Base-by-base conservation (phyloP, 2,113 vertebrate species). In the Pachypanchax playfairii region DNA sequence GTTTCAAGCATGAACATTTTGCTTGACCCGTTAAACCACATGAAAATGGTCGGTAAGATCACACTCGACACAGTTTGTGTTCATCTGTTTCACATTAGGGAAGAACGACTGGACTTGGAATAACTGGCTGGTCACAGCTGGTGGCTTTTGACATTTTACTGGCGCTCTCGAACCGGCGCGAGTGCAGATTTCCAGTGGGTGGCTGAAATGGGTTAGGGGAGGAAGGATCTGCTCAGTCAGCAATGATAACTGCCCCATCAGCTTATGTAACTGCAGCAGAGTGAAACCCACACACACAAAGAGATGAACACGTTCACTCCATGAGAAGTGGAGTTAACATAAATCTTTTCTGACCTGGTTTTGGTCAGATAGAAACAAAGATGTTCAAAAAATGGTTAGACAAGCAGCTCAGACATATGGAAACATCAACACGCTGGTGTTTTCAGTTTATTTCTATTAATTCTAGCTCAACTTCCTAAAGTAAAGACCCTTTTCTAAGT, bases 211-310 rank as follows among this genome's bases (percentile, higher is more conserved):
- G 55, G 56, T 42, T 12, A 26, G 21, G 51, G 36, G 31, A 62
- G 56, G 73, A 44, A 15, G 17, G 24, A 57, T 65, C 57, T 68
- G 78, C 80, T 55, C 72, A 25, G 53, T 85, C 77, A 77, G 80
- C 75, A 67, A 54, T 31, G 70, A 66, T 74, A 79, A 81, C 69
- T 70, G 77, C 77, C 74, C 75, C 56, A 72, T 83, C 69, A 83
- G 74, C 74, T 79, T 53, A 22, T 68, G 67, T 76, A 78, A 71
- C 56, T 41, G 58, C 52, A 64, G 57, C 6, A 26, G 66, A 77
- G 61, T 55, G 43, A 74, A 70, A 69, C 75, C 25, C 74, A 55
- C 58, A 69, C 35, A n/a, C 63, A 64, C 53, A 69, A 58, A 25
- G 20, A 54, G 15, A 60, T 72, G 42, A 64, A 58, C 20, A 33